phyloP scores from a whole-genome alignment of 1,140 invertebrate species.

The Laodelphax striatellus region DNA sequence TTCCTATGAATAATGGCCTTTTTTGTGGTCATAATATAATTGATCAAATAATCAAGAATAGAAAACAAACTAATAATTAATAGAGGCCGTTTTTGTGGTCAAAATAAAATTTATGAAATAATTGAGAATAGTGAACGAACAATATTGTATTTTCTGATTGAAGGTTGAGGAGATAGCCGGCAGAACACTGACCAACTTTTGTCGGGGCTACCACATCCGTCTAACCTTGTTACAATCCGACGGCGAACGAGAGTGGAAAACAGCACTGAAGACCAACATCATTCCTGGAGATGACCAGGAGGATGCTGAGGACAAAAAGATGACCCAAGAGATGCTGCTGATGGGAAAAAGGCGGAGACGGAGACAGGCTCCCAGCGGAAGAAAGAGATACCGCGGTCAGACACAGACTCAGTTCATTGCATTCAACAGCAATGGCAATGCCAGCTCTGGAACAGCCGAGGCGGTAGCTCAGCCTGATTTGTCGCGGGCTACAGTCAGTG shows the following conservation, averaged over 20 bases:
- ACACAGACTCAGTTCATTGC: conserved; percentile 72
- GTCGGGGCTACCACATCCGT: neutral
- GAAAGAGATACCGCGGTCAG: conserved; percentile 45
- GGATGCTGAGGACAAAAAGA: neutral
- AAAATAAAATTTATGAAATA: no score
- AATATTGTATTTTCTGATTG: no score
- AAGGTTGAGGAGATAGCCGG: neutral
- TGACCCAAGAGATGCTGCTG: neutral
- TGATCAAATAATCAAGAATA: no score
- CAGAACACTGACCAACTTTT: conserved; percentile 3
- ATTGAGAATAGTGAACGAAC: no score
- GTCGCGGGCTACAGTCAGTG: conserved; percentile 62
- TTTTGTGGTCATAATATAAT: no score
- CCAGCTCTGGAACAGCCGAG: conserved; percentile 53
- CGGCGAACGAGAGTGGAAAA: neutral
- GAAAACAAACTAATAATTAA: no score
- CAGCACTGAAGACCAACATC: neutral
- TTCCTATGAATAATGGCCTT: no score
- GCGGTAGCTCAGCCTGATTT: conserved; percentile 58
- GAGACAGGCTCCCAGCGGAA: neutral
- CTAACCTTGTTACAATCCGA: neutral
- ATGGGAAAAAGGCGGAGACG: neutral
- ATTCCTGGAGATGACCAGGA: neutral
- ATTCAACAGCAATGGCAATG: conserved; percentile 37
- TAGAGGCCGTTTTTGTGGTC: no score